phyloP scores from a whole-genome alignment of 2,888 invertebrate species.

The Drosophila rellima region DNA sequence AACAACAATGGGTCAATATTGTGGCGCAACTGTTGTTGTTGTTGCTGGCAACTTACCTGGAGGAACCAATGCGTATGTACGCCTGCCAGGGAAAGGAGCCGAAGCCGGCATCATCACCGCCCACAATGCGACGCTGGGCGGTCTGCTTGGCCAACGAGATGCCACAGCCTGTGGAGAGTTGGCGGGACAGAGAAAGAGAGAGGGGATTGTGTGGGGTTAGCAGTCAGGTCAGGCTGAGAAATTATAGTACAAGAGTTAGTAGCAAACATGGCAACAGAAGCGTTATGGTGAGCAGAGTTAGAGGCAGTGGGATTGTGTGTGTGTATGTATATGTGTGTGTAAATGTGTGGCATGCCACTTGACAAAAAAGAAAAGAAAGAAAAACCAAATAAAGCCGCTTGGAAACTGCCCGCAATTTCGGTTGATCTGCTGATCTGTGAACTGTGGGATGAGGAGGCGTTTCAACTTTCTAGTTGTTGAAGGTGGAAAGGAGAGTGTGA shows the following conservation, averaged over 20 bases:
- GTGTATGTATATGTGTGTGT: neutral
- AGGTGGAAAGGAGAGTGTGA: neutral
- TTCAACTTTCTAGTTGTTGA: conserved; percentile 50
- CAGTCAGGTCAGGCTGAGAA: conserved; percentile 25
- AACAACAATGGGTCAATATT: neutral
- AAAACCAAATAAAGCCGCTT: conserved; percentile 46
- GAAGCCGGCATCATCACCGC: conserved; percentile 97
- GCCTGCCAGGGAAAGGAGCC: conserved; percentile 98
- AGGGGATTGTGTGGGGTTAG: conserved; percentile 28
- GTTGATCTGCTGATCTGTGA: conserved; percentile 9
- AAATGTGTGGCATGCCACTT: conserved; percentile 21
- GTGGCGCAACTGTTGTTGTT: neutral
- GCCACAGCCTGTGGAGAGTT: conserved; percentile 91
- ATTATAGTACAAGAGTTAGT: conserved; percentile 42
- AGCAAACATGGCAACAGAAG: conserved; percentile 53
- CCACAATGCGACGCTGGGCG: conserved; percentile 95
- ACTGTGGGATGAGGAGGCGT: conserved; percentile 2
- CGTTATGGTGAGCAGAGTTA: conserved; percentile 33
- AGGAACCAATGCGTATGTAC: conserved; percentile 96
- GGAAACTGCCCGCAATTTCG: conserved; percentile 58
- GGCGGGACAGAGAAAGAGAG: conserved; percentile 19
- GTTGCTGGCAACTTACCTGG: conserved; percentile 87
- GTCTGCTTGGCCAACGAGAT: conserved; percentile 94
- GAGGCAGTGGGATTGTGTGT: conserved; percentile 8
- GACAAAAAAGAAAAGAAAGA: conserved; percentile 15